Conservation (phyloP, 2,888 invertebrate species). For the Leuctra nigra region DNA sequence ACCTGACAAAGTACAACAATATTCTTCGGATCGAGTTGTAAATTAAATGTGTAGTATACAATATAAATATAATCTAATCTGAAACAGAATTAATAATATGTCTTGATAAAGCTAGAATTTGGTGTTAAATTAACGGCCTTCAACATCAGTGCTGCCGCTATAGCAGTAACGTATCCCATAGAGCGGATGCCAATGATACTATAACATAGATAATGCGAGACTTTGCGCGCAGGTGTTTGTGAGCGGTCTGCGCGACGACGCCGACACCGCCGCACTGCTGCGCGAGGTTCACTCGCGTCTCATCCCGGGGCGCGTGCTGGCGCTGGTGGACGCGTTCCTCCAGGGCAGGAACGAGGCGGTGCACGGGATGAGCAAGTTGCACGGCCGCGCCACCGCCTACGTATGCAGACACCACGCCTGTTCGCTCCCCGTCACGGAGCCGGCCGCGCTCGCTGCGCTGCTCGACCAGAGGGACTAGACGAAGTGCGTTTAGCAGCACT, state of each 20-base stretch:
- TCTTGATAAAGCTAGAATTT: too few relatives aligned
- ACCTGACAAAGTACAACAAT: too few relatives aligned
- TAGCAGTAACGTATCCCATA: too few relatives aligned
- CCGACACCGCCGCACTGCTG: slow-evolving; percentile 59
- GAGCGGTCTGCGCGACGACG: slow-evolving; percentile 55
- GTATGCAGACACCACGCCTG: slow-evolving; percentile 73
- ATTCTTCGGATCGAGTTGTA: too few relatives aligned
- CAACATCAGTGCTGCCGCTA: too few relatives aligned
- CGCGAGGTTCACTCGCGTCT: slow-evolving; percentile 56
- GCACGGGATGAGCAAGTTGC: slow-evolving; percentile 45
- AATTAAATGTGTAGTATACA: too few relatives aligned
- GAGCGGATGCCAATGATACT: too few relatives aligned
- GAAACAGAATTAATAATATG: too few relatives aligned
- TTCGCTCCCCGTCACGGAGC: slow-evolving; percentile 64
- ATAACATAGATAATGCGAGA: too few relatives aligned
- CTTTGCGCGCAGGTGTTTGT: slow-evolving; percentile 67
- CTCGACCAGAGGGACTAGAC: slow-evolving; percentile 39
- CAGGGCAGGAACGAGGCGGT: slow-evolving; percentile 39
- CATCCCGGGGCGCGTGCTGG: slow-evolving; percentile 61
- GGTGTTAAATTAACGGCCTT: too few relatives aligned
- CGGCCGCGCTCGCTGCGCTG: slow-evolving; percentile 52
- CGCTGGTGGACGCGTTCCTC: slow-evolving; percentile 44
- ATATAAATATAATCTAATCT: too few relatives aligned
- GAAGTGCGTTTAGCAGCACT: neutral
- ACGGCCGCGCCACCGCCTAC: slow-evolving; percentile 63